Percentiles rank a stretch among this genome's conserved stretches.
phyloP scores from a whole-genome alignment of 2,113 vertebrate species.

The Prunella fulvescens region DNA sequence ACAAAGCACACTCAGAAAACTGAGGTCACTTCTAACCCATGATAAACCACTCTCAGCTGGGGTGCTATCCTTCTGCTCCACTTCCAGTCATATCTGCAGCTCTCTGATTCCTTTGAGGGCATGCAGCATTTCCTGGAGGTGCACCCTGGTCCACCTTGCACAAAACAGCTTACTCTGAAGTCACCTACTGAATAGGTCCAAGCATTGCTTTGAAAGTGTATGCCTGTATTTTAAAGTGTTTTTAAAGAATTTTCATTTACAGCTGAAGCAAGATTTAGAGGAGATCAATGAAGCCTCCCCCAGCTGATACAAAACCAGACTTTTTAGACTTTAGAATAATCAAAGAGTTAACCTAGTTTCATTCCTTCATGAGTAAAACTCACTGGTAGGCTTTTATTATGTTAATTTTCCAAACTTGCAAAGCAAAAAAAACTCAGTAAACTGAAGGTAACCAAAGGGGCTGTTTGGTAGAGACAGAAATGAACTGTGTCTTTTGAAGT shows the following conservation, averaged over 20 bases:
- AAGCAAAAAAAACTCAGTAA: constrained; percentile 67
- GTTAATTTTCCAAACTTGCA: constrained; percentile 73
- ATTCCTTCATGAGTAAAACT: constrained; percentile 50
- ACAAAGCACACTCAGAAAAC: neutral
- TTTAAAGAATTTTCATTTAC: neutral
- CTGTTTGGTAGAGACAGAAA: constrained; percentile 72
- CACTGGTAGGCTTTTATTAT: constrained; percentile 67
- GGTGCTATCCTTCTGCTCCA: neutral
- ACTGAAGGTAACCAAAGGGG: constrained; percentile 66
- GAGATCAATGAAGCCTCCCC: constrained; percentile 20
- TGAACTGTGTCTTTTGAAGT: constrained; percentile 78
- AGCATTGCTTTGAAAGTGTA: neutral
- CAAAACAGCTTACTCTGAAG: neutral
- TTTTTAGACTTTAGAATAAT: constrained; percentile 58
- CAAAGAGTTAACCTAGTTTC: constrained; percentile 70
- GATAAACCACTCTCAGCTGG: neutral
- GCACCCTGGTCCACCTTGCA: neutral
- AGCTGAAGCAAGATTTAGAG: constrained; percentile 26
- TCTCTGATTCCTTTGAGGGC: neutral
- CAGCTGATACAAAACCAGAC: neutral
- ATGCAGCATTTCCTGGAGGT: neutral
- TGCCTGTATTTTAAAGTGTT: neutral
- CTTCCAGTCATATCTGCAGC: neutral
- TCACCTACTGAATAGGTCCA: neutral
- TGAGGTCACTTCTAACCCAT: neutral